phyloP scores from a whole-genome alignment of 2,797 vertebrate genomes.

The Pangasius krempfi region DNA sequence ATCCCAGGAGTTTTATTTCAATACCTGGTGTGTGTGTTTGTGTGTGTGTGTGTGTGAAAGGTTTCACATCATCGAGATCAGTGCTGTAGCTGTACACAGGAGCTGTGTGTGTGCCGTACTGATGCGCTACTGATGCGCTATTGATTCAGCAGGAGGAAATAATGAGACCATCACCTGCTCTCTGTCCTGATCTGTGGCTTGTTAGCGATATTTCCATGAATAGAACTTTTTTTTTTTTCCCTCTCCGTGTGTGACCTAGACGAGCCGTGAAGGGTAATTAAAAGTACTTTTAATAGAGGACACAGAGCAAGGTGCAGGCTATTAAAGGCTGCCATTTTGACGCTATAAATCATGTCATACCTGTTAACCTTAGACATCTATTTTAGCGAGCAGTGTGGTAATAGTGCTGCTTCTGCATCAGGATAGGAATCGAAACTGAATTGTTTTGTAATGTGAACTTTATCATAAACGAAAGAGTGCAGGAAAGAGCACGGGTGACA shows the following conservation, averaged over 20 bases:
- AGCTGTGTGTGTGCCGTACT: not conserved
- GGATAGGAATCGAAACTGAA: slow-evolving; percentile 57
- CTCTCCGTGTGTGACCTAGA: not conserved
- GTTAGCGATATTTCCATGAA: not conserved
- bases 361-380: slow-evolving; percentile 73
- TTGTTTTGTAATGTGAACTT: slow-evolving; percentile 71
- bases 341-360: slow-evolving; percentile 67
- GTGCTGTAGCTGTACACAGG: not conserved
- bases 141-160: slow-evolving; percentile 9
- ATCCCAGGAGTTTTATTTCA: not conserved
- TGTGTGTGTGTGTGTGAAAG: not conserved
- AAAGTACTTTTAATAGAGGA: slow-evolving; percentile 61
- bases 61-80: not conserved
- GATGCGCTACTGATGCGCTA: not conserved
- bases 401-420: slow-evolving; percentile 35
- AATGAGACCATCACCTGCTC: not conserved
- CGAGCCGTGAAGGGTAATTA: slow-evolving; percentile 8
- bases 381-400: slow-evolving; percentile 60
- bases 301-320: slow-evolving; percentile 58
- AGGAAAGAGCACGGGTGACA: not conserved
- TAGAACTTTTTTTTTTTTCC: slow-evolving; percentile 54
- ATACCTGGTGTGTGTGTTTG: too few relatives aligned
- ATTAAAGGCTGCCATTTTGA: slow-evolving; percentile 68
- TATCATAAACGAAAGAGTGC: slow-evolving; percentile 47
- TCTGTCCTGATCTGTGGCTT: not conserved